Base-by-base conservation (phyloP, 1,140 invertebrate genomes). In the Bombus waltoni region DNA sequence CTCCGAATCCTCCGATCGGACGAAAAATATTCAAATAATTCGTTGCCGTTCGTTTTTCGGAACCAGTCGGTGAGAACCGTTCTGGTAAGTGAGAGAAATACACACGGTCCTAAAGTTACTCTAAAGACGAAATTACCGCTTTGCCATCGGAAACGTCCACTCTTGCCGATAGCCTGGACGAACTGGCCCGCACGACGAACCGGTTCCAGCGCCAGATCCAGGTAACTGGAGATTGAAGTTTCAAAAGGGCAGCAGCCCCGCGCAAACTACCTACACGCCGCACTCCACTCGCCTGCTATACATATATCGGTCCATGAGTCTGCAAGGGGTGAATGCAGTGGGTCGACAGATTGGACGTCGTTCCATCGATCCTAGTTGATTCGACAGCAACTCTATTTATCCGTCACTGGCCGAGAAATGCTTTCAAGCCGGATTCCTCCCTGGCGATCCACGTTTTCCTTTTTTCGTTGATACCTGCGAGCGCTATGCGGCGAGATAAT, bases 371-470 rank as follows among this genome's bases (percentile, higher is more conserved):
- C 65, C 62, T 44, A 65, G 84, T 87, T 70, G 81, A 82, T 89
- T 83, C 85, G 74, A 71, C 85, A 72, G 88, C 62, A 85, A 89
- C 78, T 89, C 81, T 87, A 90, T 90, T 90, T 85, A 90, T 90
- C 81, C 86, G 11, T 40, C 80, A 47, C 47, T 44, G 62, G 71
- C 82, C 44, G 57, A 32, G 44, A 11, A 70, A 57, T 70, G 66
- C 71, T 74, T 82, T 38, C 77, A 22, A 71, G 62, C 71, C 44
- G 81, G 68, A 89, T 86, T 86, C 32, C 77, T 44, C 74, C 35
- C 18, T 32, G 70, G 10, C 35, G 18, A 73, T 35, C 71, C 25
- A 9, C 35, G 15, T n/a, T n/a, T 40, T 22, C 65, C n/a, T 74
- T 35, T 32, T 28, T 62, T n/a, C 28, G 3, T 62, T 28, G 59